Conservation (phyloP, 1,140 invertebrate species). For the Drosophila mojavensis region DNA sequence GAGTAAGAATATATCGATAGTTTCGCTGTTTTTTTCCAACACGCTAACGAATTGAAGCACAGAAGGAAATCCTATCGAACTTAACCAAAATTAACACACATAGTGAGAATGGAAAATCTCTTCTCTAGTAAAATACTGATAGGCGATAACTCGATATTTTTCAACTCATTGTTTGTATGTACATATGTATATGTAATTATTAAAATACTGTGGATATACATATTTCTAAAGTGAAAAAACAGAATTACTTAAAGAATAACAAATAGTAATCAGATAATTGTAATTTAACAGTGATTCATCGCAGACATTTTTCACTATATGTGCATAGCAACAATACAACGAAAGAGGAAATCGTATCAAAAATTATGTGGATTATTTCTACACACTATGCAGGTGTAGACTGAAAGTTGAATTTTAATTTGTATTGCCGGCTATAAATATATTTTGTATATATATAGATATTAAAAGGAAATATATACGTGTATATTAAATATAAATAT, state of each 20-base stretch:
- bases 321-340: conserved; percentile 14
- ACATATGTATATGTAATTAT: conserved; percentile 39
- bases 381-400: conserved; percentile 28
- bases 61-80: too few relatives aligned
- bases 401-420: conserved; percentile 13
- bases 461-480: conserved; percentile 1
- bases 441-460: conserved; percentile 9
- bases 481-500: conserved; percentile 16
- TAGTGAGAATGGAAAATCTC: neutral
- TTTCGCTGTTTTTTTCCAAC: too few relatives aligned
- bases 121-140: neutral
- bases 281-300: conserved; percentile 9
- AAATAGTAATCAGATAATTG: neutral
- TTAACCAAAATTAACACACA: neutral
- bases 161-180: conserved; percentile 36
- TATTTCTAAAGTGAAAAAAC: conserved; percentile 45
- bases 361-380: conserved; percentile 17
- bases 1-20: too few relatives aligned
- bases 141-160: conserved; percentile 41
- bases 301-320: neutral
- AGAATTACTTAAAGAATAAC: conserved; percentile 23
- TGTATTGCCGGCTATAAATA: conserved; percentile 13
- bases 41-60: too few relatives aligned
- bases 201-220: conserved; percentile 47
- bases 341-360: conserved; percentile 1